Conservation (phyloP, 2,113 vertebrate species). For the Sinosuthora webbiana region DNA sequence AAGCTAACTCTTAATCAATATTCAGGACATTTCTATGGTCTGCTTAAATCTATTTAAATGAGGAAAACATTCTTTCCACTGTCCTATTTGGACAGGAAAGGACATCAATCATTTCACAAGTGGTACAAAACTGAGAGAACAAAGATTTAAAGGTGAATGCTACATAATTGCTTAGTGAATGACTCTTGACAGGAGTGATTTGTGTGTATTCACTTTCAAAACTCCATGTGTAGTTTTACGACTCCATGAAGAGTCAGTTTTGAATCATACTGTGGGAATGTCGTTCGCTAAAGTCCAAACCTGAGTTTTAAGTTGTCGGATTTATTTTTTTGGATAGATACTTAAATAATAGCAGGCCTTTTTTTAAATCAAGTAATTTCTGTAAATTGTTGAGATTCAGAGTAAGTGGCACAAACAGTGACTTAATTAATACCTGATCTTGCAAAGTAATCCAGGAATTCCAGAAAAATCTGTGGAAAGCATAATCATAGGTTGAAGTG, state of each 20-base stretch:
- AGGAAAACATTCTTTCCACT: constrained; percentile 17
- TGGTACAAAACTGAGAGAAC: neutral
- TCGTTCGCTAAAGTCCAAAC: neutral
- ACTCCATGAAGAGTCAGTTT: neutral
- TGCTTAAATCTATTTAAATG: neutral
- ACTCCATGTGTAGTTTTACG: neutral
- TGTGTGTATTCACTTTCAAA: neutral
- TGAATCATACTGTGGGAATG: neutral
- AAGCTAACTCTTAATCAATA: neutral
- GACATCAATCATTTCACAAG: constrained; percentile 1
- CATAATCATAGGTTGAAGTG: neutral
- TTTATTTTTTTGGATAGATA: neutral
- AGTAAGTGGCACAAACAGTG: neutral
- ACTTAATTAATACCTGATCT: neutral
- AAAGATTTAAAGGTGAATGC: neutral
- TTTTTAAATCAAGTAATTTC: neutral
- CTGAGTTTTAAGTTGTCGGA: neutral
- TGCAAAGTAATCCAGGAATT: neutral
- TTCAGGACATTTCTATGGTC: neutral
- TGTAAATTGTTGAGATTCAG: neutral
- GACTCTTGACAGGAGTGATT: neutral
- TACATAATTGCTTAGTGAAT: neutral
- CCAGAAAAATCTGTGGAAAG: neutral
- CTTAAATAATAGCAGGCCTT: neutral
- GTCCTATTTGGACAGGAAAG: constrained; percentile 1